Conservation (phyloP, 2,113 vertebrate species). For the Ondatra zibethicus region DNA sequence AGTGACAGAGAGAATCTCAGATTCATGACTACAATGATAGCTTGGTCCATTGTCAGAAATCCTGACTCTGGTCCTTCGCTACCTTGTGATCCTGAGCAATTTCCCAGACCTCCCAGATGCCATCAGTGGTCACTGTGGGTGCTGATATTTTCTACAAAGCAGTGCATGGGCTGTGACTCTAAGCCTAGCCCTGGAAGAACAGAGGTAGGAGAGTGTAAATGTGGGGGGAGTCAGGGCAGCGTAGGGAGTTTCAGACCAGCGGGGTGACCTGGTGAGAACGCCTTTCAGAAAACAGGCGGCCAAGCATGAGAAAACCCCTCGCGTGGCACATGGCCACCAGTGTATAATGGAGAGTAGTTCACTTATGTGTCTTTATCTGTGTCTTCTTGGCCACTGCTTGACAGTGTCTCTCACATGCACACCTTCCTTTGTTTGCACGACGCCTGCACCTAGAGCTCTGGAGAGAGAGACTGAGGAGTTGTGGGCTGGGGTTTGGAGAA, state of each 20-base stretch:
- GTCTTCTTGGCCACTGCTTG: not conserved
- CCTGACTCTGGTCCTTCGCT: not conserved
- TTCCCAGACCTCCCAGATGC: not conserved
- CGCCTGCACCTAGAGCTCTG: not conserved
- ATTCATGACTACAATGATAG: not conserved
- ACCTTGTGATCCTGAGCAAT: not conserved
- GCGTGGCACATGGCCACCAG: not conserved
- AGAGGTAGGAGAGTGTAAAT: not conserved
- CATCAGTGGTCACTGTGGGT: not conserved
- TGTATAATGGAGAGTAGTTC: not conserved
- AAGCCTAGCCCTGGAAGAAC: not conserved
- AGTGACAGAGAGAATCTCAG: not conserved
- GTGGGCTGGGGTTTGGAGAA: not conserved
- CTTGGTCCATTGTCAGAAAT: not conserved
- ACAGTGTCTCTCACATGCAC: accelerated
- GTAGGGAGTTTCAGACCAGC: not conserved
- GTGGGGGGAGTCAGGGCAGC: too few species aligned
- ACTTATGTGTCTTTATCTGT: not conserved
- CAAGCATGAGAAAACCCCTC: too few species aligned
- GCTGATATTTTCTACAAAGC: not conserved
- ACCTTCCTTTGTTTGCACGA: not conserved
- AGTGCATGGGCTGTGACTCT: not conserved
- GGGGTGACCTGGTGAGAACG: accelerated
- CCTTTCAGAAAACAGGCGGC: not conserved
- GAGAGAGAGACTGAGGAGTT: not conserved